These are phyloP conservation scores for Oreochromis spilurus DNA, from an alignment of 2,113 vertebrate genomes.

Conservation along the genomic window DNA sequence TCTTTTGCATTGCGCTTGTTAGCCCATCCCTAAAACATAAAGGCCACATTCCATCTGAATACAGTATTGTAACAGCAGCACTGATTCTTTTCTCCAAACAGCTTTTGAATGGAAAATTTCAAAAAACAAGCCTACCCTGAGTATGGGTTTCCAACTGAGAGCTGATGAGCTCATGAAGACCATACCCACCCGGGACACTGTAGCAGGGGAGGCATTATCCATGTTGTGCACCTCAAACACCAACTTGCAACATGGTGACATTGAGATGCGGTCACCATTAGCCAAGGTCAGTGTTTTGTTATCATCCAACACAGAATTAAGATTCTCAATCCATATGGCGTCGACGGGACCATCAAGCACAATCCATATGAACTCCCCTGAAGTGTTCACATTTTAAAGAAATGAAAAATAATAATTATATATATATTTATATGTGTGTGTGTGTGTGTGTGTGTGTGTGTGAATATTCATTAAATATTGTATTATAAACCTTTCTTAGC, in stretches of 20 bases:
- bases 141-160: slow-evolving; percentile 83
- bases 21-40: slow-evolving; percentile 78
- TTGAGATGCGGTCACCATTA: slow-evolving; percentile 78
- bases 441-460: not conserved
- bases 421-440: not conserved
- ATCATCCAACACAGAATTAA: slow-evolving; percentile 53
- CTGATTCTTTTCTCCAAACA: not conserved
- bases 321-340: slow-evolving; percentile 52
- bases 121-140: slow-evolving; percentile 75
- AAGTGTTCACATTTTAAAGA: not conserved
- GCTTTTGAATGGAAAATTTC: not conserved
- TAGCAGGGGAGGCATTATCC: slow-evolving; percentile 89
- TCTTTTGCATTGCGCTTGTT: slow-evolving; percentile 74
- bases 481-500: slow-evolving; percentile 80
- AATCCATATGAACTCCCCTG: slow-evolving; percentile 89
- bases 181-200: slow-evolving; percentile 89
- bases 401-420: not conserved
- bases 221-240: slow-evolving; percentile 90
- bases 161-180: slow-evolving; percentile 91
- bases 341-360: slow-evolving; percentile 77
- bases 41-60: not conserved
- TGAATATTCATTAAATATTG: not conserved
- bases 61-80: not conserved
- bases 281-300: slow-evolving; percentile 55
- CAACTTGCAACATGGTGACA: slow-evolving; percentile 87